A percentile compares a stretch with the other conserved stretches of the same genome.
Conservation (phyloP, 2,797 vertebrate genomes). For the Staurois parvus region DNA sequence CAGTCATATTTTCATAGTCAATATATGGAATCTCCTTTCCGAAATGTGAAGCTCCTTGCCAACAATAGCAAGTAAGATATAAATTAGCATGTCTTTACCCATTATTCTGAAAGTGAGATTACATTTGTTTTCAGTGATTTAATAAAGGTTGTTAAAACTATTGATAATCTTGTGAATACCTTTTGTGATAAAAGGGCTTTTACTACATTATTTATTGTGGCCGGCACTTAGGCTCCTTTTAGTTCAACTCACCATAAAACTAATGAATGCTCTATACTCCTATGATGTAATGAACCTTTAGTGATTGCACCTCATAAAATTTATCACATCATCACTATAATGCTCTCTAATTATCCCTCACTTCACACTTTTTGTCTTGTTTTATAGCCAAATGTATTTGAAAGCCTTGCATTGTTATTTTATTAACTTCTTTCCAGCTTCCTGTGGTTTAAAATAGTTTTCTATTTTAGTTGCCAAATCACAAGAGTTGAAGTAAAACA, state of each 20-base stretch:
- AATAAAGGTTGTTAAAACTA: neutral
- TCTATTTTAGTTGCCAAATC: slow-evolving; percentile 43
- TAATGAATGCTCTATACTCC: neutral
- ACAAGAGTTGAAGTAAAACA: slow-evolving; percentile 37
- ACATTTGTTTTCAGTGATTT: neutral
- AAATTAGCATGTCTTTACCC: neutral
- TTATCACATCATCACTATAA: slow-evolving; percentile 26
- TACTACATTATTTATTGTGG: neutral
- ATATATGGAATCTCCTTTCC: neutral
- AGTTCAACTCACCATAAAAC: neutral
- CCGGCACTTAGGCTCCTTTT: neutral
- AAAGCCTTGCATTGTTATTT: slow-evolving; percentile 39
- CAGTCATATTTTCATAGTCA: too few species aligned
- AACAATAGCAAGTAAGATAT: neutral
- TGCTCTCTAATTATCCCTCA: slow-evolving; percentile 13
- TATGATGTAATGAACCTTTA: slow-evolving; percentile 19
- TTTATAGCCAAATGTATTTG: slow-evolving; percentile 42
- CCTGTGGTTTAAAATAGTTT: slow-evolving; percentile 52
- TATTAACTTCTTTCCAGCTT: slow-evolving; percentile 44
- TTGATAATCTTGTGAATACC: slow-evolving; percentile 1
- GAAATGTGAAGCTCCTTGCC: neutral
- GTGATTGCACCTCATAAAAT: slow-evolving; percentile 33
- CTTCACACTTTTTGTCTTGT: slow-evolving; percentile 12
- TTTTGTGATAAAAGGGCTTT: neutral
- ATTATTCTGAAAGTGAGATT: neutral